Conservation (phyloP, 1,140 invertebrate species). For the Drusus annulatus region DNA sequence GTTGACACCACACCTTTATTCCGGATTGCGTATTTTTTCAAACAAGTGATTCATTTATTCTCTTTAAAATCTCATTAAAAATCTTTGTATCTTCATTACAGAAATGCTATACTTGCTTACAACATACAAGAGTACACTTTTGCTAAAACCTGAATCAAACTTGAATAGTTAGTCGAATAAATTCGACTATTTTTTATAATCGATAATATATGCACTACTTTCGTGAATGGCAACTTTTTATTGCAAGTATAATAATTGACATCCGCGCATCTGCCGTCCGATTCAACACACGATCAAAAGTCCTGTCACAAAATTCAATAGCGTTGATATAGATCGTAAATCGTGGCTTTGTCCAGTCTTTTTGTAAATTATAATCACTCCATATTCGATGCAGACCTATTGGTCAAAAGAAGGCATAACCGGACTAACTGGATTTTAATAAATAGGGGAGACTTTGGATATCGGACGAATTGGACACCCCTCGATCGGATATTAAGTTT, state of each 20-base stretch:
- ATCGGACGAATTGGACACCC: too few species aligned
- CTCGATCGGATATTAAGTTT: too few species aligned
- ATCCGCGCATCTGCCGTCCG: conserved; percentile 26
- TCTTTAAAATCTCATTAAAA: too few species aligned
- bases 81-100: too few species aligned
- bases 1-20: too few species aligned
- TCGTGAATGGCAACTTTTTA: conserved; percentile 24
- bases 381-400: conserved; percentile 28
- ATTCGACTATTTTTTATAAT: too few species aligned
- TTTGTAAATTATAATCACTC: conserved; percentile 30
- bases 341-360: conserved; percentile 34
- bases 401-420: conserved; percentile 28
- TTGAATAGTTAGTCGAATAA: too few species aligned
- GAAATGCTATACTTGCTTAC: too few species aligned
- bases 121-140: too few species aligned
- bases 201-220: neutral
- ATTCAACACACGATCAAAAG: conserved; percentile 10
- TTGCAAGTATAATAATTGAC: conserved; percentile 2
- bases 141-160: too few species aligned
- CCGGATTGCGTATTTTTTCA: too few species aligned
- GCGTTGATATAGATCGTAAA: conserved; percentile 32
- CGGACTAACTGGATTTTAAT: conserved; percentile 21
- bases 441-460: neutral
- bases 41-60: too few species aligned
- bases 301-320: conserved; percentile 35